phyloP scores from a whole-genome alignment of 37 sponge, comb jelly and placozoan species.

The Petrosia ficiformis region DNA sequence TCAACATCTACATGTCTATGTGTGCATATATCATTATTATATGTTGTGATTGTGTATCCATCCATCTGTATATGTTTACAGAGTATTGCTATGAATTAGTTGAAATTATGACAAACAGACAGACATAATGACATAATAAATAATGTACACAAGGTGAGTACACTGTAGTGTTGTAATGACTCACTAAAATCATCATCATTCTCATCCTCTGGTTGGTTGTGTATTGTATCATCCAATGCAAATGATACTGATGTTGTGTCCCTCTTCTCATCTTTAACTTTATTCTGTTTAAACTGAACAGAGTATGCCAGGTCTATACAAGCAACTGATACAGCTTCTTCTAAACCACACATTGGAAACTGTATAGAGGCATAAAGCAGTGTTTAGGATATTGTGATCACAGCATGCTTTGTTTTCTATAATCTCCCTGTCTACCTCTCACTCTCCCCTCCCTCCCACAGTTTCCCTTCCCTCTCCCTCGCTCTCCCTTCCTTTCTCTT shows the following conservation, averaged over 20 bases:
- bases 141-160: too few relatives aligned
- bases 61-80: too few relatives aligned
- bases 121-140: too few relatives aligned
- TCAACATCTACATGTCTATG: too few relatives aligned
- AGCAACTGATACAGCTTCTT: slow-evolving; percentile 42
- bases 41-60: too few relatives aligned
- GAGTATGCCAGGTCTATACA: slow-evolving; percentile 45
- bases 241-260: slow-evolving; percentile 5
- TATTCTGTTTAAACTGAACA: not conserved
- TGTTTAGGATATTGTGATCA: not conserved
- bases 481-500: too few relatives aligned
- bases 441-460: not conserved
- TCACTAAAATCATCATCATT: not conserved
- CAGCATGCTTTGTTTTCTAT: too few relatives aligned
- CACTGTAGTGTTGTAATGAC: not conserved
- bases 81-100: too few relatives aligned
- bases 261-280: not conserved
- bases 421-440: not conserved
- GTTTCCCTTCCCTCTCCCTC: not conserved
- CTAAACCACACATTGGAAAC: slow-evolving; percentile 45
- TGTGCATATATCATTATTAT: too few relatives aligned
- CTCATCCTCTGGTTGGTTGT: not conserved
- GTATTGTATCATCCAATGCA: not conserved
- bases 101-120: too few relatives aligned
- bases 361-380: too few relatives aligned